phyloP scores from a whole-genome alignment of 2,797 vertebrate species.

The Ispidina picta region DNA sequence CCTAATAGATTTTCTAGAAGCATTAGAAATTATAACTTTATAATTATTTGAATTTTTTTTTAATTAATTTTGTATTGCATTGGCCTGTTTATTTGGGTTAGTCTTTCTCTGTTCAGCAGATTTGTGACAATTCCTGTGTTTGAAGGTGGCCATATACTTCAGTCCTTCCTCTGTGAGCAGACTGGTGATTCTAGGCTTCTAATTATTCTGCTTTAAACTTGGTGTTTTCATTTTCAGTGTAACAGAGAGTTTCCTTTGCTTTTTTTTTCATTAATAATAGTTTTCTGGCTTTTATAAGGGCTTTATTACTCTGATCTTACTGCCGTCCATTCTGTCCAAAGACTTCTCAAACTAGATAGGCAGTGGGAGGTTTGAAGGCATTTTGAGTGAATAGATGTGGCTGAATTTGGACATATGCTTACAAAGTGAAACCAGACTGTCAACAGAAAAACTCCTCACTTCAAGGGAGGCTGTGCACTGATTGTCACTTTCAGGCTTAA shows the following conservation, averaged over 20 bases:
- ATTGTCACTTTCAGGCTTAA: neutral
- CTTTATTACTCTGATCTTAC: neutral
- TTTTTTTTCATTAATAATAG: neutral
- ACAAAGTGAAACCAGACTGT: neutral
- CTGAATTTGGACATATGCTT: neutral
- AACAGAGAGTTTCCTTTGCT: neutral
- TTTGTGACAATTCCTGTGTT: neutral
- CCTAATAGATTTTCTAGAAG: neutral
- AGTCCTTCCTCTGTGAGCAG: neutral
- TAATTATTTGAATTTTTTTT: neutral
- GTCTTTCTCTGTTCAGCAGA: neutral
- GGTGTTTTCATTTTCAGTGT: neutral
- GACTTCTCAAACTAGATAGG: neutral
- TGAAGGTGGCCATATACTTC: neutral
- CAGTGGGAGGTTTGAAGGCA: neutral
- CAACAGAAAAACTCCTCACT: neutral
- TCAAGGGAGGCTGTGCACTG: neutral
- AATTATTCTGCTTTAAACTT: neutral
- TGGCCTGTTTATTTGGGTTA: neutral
- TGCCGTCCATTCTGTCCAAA: neutral
- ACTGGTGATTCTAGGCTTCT: neutral
- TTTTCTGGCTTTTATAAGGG: neutral
- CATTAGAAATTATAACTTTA: neutral
- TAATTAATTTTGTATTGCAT: neutral
- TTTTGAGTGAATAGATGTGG: neutral